Percentiles rank a stretch among this genome's conserved stretches.
phyloP scores from a whole-genome alignment of 2,888 invertebrate genomes.

The Drosophila formosana region DNA sequence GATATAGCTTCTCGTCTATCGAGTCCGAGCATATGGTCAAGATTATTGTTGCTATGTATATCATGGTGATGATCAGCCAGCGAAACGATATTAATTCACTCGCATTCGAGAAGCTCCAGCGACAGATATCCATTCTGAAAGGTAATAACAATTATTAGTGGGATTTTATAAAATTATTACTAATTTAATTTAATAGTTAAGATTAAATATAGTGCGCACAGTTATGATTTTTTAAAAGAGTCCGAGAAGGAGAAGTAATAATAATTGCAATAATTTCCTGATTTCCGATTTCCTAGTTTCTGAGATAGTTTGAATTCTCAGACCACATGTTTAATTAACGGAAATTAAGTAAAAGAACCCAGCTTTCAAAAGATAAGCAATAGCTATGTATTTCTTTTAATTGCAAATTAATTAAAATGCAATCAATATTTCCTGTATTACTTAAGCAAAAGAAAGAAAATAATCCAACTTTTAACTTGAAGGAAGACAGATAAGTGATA shows the following conservation, averaged over 20 bases:
- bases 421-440: too few relatives aligned
- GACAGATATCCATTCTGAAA: conserved; percentile 85
- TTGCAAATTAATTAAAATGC: too few relatives aligned
- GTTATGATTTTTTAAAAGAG: neutral
- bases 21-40: conserved; percentile 85
- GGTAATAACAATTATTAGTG: neutral
- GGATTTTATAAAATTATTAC: neutral
- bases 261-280: too few relatives aligned
- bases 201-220: neutral
- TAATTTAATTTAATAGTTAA: neutral
- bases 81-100: conserved; percentile 85
- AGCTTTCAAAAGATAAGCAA: too few relatives aligned
- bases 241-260: too few relatives aligned
- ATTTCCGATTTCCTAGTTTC: too few relatives aligned
- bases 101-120: conserved; percentile 84
- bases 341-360: neutral
- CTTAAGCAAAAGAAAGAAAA: too few relatives aligned
- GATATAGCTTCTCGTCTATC: conserved; percentile 83
- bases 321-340: neutral
- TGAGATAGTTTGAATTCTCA: neutral
- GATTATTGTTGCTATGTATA: conserved; percentile 85
- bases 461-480: too few relatives aligned
- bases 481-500: too few relatives aligned
- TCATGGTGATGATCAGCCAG: conserved; percentile 85
- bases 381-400: too few relatives aligned